phyloP scores from a whole-genome alignment of 2,797 vertebrate species.

The Staurois parvus region DNA sequence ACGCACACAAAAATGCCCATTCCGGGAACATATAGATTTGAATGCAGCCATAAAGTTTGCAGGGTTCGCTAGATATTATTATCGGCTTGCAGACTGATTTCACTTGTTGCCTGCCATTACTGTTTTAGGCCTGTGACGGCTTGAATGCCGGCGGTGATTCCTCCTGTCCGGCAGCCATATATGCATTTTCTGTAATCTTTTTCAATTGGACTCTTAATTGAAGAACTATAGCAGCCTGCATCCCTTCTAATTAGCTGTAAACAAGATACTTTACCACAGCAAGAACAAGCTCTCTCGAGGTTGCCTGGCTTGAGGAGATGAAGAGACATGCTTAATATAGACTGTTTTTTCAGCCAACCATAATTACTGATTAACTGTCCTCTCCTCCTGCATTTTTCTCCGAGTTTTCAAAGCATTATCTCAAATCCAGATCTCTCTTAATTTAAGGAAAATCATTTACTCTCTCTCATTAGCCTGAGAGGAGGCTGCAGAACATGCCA shows the following conservation, averaged over 20 bases:
- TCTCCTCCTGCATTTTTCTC: neutral
- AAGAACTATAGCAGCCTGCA: slow-evolving; percentile 42
- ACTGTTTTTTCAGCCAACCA: slow-evolving; percentile 23
- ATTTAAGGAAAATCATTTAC: slow-evolving; percentile 20
- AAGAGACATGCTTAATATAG: slow-evolving; percentile 46
- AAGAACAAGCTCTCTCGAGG: slow-evolving; percentile 35
- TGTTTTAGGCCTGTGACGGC: slow-evolving; percentile 10
- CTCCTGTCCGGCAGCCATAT: slow-evolving; percentile 42
- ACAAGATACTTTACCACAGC: slow-evolving; percentile 36
- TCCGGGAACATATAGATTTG: too few species aligned
- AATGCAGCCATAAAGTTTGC: too few species aligned
- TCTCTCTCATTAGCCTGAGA: slow-evolving; percentile 8
- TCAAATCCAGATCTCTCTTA: neutral
- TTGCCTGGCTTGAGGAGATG: slow-evolving; percentile 23
- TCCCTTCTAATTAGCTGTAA: slow-evolving; percentile 57
- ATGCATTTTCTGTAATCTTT: slow-evolving; percentile 52
- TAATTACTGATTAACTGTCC: slow-evolving; percentile 35
- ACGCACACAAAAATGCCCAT: too few species aligned
- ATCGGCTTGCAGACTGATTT: too few species aligned
- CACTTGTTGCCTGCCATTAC: too few species aligned
- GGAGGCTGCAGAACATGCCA: neutral
- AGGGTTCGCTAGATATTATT: too few species aligned
- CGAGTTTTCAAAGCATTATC: slow-evolving; percentile 17
- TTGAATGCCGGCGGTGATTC: neutral
- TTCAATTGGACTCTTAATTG: slow-evolving; percentile 59